Evolutionary conservation across 2,797 vertebrate species (phyloP).

Genomic region (Alcedo quadribrachys): DNA sequence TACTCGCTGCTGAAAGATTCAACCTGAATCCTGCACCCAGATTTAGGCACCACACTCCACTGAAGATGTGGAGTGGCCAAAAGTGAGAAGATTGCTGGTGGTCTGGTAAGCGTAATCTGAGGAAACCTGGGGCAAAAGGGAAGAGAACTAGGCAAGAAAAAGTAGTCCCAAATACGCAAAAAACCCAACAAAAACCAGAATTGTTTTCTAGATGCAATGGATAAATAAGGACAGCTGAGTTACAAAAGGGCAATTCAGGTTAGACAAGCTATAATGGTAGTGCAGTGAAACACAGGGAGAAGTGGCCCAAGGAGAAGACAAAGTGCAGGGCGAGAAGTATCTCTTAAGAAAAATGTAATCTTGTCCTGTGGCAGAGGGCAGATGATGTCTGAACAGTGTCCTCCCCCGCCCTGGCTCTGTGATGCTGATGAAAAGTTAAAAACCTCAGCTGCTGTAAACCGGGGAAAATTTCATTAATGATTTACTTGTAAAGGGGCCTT

Average conservation of each 20-base stretch:
- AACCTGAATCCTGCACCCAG: not conserved
- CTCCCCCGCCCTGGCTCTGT: not conserved
- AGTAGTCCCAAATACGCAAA: not conserved
- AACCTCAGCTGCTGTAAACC: constrained; percentile 18
- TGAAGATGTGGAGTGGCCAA: not conserved
- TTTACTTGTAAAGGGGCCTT: constrained; percentile 1
- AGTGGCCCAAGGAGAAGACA: not conserved
- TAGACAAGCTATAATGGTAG: not conserved
- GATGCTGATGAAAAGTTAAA: constrained; percentile 3
- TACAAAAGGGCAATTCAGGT: not conserved
- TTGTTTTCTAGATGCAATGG: not conserved
- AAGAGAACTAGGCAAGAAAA: not conserved
- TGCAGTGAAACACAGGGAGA: not conserved
- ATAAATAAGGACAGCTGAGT: not conserved
- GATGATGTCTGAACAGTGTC: not conserved
- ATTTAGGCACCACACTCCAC: not conserved
- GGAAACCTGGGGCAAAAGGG: not conserved
- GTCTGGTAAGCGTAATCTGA: not conserved
- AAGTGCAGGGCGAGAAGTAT: not conserved
- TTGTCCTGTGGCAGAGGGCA: not conserved
- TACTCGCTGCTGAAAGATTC: constrained; percentile 44
- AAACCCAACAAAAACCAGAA: not conserved
- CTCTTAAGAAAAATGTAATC: not conserved
- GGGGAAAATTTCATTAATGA: constrained; percentile 35
- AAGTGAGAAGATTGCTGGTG: not conserved